Conservation (phyloP, 2,113 vertebrate genomes). For the Pollimyrus isidori region DNA sequence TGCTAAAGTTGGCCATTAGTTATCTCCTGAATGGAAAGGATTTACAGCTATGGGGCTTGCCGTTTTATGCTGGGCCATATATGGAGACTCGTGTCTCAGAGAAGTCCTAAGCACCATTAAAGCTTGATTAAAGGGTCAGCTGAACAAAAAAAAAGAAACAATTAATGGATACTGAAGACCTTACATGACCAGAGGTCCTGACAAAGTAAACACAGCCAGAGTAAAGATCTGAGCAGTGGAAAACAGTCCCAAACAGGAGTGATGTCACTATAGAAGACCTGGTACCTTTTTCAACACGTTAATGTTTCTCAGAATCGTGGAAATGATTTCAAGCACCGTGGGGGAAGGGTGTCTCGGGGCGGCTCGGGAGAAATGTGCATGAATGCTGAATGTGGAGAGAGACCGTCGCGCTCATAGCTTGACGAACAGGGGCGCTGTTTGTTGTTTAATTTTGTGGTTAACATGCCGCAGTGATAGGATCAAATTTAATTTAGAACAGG, state of each 20-base stretch:
- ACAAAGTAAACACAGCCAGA: background rate
- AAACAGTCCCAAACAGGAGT: background rate
- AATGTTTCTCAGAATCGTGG: background rate
- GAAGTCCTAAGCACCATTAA: background rate
- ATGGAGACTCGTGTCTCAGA: background rate
- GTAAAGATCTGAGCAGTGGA: background rate
- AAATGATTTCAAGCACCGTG: background rate
- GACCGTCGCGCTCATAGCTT: background rate
- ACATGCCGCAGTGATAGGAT: background rate
- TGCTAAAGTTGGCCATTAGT: background rate
- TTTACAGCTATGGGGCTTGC: background rate
- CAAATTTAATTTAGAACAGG: background rate
- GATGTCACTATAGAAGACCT: background rate
- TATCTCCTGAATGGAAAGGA: background rate
- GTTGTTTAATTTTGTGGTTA: background rate
- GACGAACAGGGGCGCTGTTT: background rate
- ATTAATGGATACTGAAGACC: background rate
- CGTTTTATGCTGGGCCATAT: background rate
- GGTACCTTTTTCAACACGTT: background rate
- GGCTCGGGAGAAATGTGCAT: background rate
- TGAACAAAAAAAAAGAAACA: background rate
- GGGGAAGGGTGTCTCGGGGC: background rate
- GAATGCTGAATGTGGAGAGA: background rate
- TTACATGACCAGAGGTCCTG: background rate
- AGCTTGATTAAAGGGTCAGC: conserved; percentile 2